These are phyloP conservation scores for Oryzaephilus surinamensis DNA, from an alignment of 1,140 invertebrate genomes.

Conservation along the genomic window DNA sequence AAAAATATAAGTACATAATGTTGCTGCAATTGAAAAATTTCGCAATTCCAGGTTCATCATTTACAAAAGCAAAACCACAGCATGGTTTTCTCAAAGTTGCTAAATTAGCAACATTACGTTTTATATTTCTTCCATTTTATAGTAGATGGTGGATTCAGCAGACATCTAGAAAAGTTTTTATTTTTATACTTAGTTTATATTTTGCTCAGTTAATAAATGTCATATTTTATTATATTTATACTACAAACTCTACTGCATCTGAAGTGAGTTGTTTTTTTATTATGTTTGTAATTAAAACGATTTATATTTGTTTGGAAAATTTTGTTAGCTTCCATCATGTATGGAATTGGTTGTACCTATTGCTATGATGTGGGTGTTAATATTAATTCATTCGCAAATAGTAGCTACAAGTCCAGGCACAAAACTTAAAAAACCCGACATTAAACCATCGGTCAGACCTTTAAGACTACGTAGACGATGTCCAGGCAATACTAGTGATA, in stretches of 20 bases:
- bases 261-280: constrained; percentile 14
- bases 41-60: constrained; percentile 64
- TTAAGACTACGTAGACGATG: constrained; percentile 6
- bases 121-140: constrained; percentile 72
- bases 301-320: constrained; percentile 30
- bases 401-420: constrained; percentile 61
- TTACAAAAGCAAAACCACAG: constrained; percentile 87
- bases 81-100: constrained; percentile 74
- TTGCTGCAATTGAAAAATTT: not conserved
- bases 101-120: constrained; percentile 63
- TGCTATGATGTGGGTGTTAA: constrained; percentile 68
- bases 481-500: not conserved
- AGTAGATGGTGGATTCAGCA: constrained; percentile 82
- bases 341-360: constrained; percentile 67
- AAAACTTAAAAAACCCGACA: too few species aligned
- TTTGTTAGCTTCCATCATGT: too few species aligned
- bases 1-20: too few species aligned
- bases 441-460: constrained; percentile 29
- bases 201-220: constrained; percentile 38
- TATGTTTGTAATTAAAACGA: not conserved
- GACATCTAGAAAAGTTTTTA: constrained; percentile 63
- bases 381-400: constrained; percentile 84
- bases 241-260: constrained; percentile 4
- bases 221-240: constrained; percentile 41
- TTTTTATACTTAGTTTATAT: constrained; percentile 38